Evolutionary conservation across 2,113 vertebrate genomes (phyloP), one percentile per base, ranked within the genome.

Genomic region (Salminus brasiliensis): DNA sequence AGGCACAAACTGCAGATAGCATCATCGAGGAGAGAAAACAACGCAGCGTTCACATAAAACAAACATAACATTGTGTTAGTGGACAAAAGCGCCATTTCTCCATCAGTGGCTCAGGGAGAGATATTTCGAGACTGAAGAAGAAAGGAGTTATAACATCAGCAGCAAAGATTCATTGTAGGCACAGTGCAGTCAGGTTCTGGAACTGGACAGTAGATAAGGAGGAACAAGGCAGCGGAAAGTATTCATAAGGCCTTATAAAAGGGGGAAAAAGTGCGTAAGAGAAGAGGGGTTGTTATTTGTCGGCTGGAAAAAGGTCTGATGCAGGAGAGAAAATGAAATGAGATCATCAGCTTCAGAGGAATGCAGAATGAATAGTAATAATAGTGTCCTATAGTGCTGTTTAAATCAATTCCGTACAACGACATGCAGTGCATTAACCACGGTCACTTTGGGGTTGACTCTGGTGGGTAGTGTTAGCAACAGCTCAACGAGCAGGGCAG

Each of bases 1-100:
- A 88, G 81, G 87, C 18, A 83, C 81, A 88, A 71, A 69, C 45
- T 76, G 74, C 80, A 68, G 73, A 62, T 81, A 83, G 85, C 74
- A 73, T 87, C 88, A 89, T 88, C 85, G 87, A 75, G 81, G 49
- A 66, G 41, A 82, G 81, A 85, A 87, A 87, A 91, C 87, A 90
- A 84, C 83, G 75, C 85, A 10, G 41, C 34, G 30, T 52, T 79
- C 73, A 88, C 84, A 87, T 72, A 86, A 86, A 80, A 82, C 74
- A 88, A 88, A 90, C 81, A 74, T 47, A 79, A 69, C 85, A 86
- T 74, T 72, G 60, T 85, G 84, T 90, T 90, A 90, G 82, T 68
- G 84, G 49, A 87, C 67, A 85, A 73, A 85, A 55, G 75, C 78
- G 68, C 41, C 62, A 84, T 79, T 87, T 67, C 85, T 71, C 60